phyloP scores from a whole-genome alignment of 1,140 invertebrate genomes.

The Orius insidiosus region DNA sequence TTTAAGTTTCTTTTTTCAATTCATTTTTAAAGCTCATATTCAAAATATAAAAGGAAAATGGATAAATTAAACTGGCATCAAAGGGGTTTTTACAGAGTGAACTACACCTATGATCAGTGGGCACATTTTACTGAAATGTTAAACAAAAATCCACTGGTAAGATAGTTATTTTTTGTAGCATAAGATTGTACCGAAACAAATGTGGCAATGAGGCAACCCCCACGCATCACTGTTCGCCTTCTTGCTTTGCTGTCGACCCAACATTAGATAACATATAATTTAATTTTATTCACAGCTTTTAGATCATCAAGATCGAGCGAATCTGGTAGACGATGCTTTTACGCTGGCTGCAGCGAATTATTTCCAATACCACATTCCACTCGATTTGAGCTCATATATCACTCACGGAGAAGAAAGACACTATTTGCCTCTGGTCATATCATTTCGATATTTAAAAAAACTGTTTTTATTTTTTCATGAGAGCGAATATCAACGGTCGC shows the following conservation, averaged over 20 bases:
- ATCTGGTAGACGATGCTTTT: constrained; percentile 39
- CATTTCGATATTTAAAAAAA: no score
- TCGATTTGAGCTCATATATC: no score
- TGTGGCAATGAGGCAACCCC: no score
- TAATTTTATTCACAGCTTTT: constrained; percentile 22
- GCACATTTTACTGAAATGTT: constrained; percentile 31
- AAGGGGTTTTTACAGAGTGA: constrained; percentile 39
- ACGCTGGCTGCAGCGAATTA: constrained; percentile 24
- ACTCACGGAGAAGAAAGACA: no score
- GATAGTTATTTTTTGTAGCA: no score
- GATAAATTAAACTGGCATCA: constrained; percentile 14
- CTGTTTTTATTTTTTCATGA: no score
- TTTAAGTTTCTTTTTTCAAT: neutral
- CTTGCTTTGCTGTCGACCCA: no score
- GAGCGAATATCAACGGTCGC: no score
- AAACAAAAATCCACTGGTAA: constrained; percentile 21
- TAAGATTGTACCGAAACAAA: no score
- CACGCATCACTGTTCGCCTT: no score
- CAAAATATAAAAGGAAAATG: neutral
- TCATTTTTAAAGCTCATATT: neutral
- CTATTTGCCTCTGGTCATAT: no score
- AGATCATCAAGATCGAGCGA: constrained; percentile 38
- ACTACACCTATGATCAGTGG: constrained; percentile 45
- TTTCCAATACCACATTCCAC: no score
- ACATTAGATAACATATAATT: neutral